phyloP scores from a whole-genome alignment of 2,797 vertebrate genomes.

The Anabacerthia variegaticeps region DNA sequence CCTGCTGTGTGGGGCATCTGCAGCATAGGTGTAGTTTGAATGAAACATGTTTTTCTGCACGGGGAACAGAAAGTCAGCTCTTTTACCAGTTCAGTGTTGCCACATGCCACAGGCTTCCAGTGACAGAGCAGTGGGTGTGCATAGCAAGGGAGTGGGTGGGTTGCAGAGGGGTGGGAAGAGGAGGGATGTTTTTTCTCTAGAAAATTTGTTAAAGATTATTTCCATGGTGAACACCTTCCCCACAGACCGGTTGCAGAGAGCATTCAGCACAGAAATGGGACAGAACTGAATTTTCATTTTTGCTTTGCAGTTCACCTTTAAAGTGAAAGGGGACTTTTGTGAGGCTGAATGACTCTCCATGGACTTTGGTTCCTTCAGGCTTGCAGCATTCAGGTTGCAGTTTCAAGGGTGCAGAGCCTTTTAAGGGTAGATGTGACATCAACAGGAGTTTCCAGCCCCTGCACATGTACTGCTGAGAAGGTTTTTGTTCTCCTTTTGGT shows the following conservation, averaged over 20 bases:
- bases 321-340: constrained; percentile 59
- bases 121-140: accelerated
- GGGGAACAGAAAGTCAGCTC: background rate
- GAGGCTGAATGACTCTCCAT: constrained; percentile 48
- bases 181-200: background rate
- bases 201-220: background rate
- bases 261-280: background rate
- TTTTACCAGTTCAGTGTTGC: background rate
- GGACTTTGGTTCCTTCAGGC: constrained; percentile 52
- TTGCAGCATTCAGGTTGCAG: constrained; percentile 53
- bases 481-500: constrained; percentile 78
- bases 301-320: constrained; percentile 62
- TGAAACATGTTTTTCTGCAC: background rate
- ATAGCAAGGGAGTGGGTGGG: background rate
- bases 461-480: constrained; percentile 15
- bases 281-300: constrained; percentile 60
- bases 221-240: background rate
- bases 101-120: accelerated
- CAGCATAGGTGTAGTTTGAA: background rate
- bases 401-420: constrained; percentile 55
- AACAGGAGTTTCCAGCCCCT: constrained; percentile 70
- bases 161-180: background rate
- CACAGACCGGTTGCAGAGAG: background rate
- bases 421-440: constrained; percentile 60
- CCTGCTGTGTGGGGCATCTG: background rate